phyloP scores from a whole-genome alignment of 2,113 vertebrate species.

The Atrichornis clamosus region DNA sequence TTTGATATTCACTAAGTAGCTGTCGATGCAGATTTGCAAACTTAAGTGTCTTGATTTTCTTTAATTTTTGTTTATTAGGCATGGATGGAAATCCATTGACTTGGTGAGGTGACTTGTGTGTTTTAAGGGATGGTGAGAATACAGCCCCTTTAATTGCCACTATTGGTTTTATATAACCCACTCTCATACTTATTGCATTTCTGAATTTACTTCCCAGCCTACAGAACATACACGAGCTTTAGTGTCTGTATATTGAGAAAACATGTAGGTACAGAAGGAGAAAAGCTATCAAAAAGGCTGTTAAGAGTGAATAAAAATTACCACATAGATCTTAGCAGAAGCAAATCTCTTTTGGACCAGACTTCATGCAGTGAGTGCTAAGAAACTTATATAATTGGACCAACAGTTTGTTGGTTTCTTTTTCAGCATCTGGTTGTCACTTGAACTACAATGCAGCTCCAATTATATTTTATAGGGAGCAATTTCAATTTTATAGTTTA shows the following conservation, averaged over 20 bases:
- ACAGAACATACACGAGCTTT: not conserved
- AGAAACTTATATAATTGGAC: conserved; percentile 29
- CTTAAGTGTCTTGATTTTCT: not conserved
- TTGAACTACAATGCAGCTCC: conserved; percentile 27
- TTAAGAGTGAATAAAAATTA: not conserved
- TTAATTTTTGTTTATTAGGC: not conserved
- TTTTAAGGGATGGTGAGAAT: not conserved
- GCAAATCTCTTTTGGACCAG: not conserved
- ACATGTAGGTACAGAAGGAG: not conserved
- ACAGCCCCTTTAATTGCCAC: not conserved
- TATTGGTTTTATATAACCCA: not conserved
- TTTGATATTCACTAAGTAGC: not conserved
- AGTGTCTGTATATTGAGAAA: not conserved
- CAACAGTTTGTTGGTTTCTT: not conserved
- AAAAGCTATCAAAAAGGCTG: not conserved
- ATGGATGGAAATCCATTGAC: not conserved
- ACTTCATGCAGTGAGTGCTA: not conserved
- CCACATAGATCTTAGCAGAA: not conserved
- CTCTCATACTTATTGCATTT: not conserved
- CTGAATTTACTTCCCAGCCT: not conserved
- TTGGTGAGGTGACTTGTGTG: not conserved
- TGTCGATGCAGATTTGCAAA: not conserved
- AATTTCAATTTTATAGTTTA: conserved; percentile 64
- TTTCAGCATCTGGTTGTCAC: conserved; percentile 57
- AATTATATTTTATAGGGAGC: conserved; percentile 68